A percentile compares a stretch with the other conserved stretches of the same genome.
Evolutionary conservation across 2,113 vertebrate genomes (phyloP).

Genomic region (Patagioenas fasciata): DNA sequence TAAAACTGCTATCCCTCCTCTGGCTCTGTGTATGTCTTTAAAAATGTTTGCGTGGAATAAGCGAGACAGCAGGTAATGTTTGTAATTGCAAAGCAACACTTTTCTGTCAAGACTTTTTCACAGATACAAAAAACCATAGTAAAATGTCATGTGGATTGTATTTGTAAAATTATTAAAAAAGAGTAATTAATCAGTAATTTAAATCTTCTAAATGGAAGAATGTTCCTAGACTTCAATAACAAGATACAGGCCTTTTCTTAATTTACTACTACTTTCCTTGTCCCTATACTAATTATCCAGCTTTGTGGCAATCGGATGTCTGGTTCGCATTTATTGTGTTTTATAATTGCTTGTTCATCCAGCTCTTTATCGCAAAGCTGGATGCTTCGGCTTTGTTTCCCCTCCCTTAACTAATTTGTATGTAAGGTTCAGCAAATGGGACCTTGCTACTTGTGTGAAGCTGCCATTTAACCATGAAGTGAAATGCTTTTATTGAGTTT

Average conservation of each 20-base stretch:
- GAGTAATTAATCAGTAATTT: background rate
- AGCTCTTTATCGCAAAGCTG: constrained; percentile 9
- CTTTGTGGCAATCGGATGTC: background rate
- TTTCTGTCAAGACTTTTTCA: background rate
- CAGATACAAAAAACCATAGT: background rate
- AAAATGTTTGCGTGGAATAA: background rate
- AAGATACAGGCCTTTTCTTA: background rate
- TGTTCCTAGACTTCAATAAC: background rate
- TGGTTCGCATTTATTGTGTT: constrained; percentile 36
- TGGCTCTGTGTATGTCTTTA: background rate
- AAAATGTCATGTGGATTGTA: background rate
- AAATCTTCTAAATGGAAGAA: background rate
- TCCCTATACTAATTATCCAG: background rate
- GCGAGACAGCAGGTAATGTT: background rate
- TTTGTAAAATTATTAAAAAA: background rate
- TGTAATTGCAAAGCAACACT: background rate
- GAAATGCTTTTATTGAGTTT: constrained; percentile 80
- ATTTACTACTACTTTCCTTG: background rate
- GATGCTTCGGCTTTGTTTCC: constrained; percentile 40
- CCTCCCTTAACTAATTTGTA: constrained; percentile 40
- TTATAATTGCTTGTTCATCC: background rate
- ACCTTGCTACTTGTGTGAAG: constrained; percentile 83
- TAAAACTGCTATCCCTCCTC: background rate
- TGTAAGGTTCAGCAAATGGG: constrained; percentile 73
- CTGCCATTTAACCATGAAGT: constrained; percentile 79